These are phyloP conservation scores for Pseudomyrmex flavicornis DNA, from an alignment of 1,140 invertebrate genomes.

Conservation along the genomic window DNA sequence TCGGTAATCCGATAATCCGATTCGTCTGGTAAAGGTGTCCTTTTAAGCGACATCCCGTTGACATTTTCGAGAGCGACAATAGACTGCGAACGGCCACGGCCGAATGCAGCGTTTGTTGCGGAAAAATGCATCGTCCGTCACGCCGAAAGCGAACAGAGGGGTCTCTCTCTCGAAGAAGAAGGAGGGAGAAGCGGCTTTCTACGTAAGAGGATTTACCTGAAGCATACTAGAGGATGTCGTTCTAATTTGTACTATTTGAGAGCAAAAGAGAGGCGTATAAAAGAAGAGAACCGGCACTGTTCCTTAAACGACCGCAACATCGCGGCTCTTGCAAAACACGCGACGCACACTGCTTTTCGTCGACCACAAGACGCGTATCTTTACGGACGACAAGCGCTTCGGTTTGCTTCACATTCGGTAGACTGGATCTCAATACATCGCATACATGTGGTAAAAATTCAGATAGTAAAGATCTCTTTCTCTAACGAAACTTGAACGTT, in stretches of 20 bases:
- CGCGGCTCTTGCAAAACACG: constrained; percentile 50
- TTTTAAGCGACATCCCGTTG: constrained; percentile 75
- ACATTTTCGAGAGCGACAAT: constrained; percentile 82
- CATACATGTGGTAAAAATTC: not conserved
- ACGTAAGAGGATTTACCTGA: constrained; percentile 81
- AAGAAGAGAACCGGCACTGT: constrained; percentile 13
- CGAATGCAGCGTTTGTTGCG: constrained; percentile 59
- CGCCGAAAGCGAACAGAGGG: constrained; percentile 40
- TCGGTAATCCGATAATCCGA: constrained; percentile 82
- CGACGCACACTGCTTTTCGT: constrained; percentile 25
- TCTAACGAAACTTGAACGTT: not conserved
- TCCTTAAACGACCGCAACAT: constrained; percentile 63
- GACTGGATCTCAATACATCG: constrained; percentile 17
- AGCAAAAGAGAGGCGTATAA: not conserved
- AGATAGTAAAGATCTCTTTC: not conserved
- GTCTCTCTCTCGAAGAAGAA: constrained; percentile 70
- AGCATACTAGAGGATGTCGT: constrained; percentile 73
- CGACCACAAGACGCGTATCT: constrained; percentile 23
- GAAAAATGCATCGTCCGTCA: constrained; percentile 66
- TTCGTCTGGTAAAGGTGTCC: constrained; percentile 78
- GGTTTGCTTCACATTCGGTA: constrained; percentile 18
- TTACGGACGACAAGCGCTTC: constrained; percentile 21
- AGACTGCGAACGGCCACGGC: constrained; percentile 77
- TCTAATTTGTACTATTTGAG: constrained; percentile 80
- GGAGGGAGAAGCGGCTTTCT: constrained; percentile 74